These are phyloP conservation scores for Coenobita brevimanus DNA, from an alignment of 1,140 invertebrate species.

Conservation along the genomic window DNA sequence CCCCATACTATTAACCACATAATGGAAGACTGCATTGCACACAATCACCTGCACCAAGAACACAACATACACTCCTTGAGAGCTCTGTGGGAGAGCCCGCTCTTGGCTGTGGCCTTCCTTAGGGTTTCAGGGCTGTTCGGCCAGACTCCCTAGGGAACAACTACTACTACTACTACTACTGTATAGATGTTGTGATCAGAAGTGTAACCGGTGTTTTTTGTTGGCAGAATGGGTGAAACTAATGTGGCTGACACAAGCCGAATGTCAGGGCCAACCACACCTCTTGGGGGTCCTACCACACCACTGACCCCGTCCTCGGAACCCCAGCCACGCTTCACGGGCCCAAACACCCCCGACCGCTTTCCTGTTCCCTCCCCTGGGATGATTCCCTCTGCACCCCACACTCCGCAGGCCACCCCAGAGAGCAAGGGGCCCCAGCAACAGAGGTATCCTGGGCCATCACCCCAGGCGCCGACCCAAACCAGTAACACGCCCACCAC, in stretches of 20 bases:
- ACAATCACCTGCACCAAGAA: too few relatives aligned
- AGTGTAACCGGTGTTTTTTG: background rate
- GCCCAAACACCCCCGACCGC: conserved; percentile 68
- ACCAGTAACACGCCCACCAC: background rate
- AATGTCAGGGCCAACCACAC: conserved; percentile 59
- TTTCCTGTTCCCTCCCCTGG: conserved; percentile 62
- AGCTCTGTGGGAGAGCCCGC: too few relatives aligned
- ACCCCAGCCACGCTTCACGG: conserved; percentile 58
- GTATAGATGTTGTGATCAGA: background rate
- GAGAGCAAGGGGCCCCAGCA: conserved; percentile 51
- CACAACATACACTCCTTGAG: too few relatives aligned
- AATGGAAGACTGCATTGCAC: too few relatives aligned
- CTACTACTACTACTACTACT: background rate
- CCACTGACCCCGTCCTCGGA: conserved; percentile 60
- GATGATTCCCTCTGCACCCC: conserved; percentile 57
- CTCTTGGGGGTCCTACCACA: conserved; percentile 68
- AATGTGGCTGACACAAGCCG: conserved; percentile 49
- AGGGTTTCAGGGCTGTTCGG: too few relatives aligned
- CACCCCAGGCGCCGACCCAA: conserved; percentile 21
- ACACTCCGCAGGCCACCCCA: conserved; percentile 55
- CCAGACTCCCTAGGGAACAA: too few relatives aligned
- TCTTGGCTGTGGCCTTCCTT: too few relatives aligned
- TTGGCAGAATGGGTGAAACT: conserved; percentile 46
- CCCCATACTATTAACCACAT: too few relatives aligned
- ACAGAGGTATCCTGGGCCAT: conserved; percentile 56